These are phyloP conservation scores for Formica exsecta DNA, from an alignment of 1,140 invertebrate species.

Conservation along the genomic window DNA sequence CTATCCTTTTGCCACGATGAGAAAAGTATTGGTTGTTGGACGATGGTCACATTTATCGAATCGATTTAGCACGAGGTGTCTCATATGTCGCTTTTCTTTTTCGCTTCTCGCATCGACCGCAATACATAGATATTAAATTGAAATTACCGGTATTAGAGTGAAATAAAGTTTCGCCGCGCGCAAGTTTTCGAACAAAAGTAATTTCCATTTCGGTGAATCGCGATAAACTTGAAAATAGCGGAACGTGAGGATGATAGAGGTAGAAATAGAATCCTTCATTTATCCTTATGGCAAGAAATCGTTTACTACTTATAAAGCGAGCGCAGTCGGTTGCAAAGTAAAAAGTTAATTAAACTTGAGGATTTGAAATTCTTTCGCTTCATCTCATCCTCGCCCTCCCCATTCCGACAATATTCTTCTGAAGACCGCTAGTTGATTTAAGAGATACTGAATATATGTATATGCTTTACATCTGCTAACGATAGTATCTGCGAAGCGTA, in stretches of 20 bases:
- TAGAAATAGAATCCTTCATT: slow-evolving; percentile 43
- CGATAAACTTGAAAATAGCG: slow-evolving; percentile 53
- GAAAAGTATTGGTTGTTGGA: neutral
- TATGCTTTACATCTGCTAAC: neutral
- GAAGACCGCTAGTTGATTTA: neutral
- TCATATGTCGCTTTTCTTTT: slow-evolving; percentile 19
- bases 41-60: slow-evolving; percentile 27
- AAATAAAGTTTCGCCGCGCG: slow-evolving; percentile 40
- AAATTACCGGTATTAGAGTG: slow-evolving; percentile 47
- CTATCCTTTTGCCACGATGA: neutral
- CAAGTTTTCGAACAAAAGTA: slow-evolving; percentile 47
- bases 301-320: neutral
- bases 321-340: slow-evolving; percentile 5
- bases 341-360: slow-evolving; percentile 51
- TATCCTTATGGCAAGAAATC: slow-evolving; percentile 36
- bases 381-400: no score
- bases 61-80: slow-evolving; percentile 44
- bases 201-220: slow-evolving; percentile 32
- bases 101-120: slow-evolving; percentile 41
- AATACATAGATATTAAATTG: slow-evolving; percentile 56
- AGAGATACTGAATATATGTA: neutral
- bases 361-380: slow-evolving; percentile 27
- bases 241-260: neutral
- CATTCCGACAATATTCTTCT: neutral
- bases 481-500: neutral